Evolutionary conservation across 2,888 invertebrate genomes (phyloP).

Genomic region (Iphiclides podalirius): DNA sequence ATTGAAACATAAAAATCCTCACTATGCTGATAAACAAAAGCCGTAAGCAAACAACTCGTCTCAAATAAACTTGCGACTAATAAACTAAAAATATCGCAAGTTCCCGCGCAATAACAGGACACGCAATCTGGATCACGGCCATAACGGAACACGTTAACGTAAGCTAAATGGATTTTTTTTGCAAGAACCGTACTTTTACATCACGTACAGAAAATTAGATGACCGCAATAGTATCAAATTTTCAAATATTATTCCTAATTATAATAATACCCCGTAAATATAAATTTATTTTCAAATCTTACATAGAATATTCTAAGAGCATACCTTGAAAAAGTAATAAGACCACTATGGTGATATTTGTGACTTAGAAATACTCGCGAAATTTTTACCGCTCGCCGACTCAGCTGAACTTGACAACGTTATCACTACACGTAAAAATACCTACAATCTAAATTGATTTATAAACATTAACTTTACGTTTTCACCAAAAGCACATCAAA

Average conservation of each 20-base stretch:
- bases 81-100: conserved; percentile 73
- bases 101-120: conserved; percentile 75
- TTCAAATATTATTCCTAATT: conserved; percentile 3
- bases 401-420: conserved; percentile 77
- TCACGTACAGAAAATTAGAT: conserved; percentile 13
- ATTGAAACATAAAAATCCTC: conserved; percentile 23
- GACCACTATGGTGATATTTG: conserved; percentile 70
- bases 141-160: conserved; percentile 49
- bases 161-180: conserved; percentile 41
- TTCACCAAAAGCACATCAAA: conserved; percentile 17
- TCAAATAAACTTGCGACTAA: conserved; percentile 55
- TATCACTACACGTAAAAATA: conserved; percentile 51
- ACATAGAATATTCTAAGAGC: conserved; percentile 56
- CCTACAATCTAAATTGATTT: conserved; percentile 24
- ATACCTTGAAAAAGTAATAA: conserved; percentile 68
- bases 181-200: conserved; percentile 27
- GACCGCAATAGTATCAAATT: conserved; percentile 8
- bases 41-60: conserved; percentile 47
- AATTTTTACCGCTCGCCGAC: conserved; percentile 74
- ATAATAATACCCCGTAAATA: conserved; percentile 9
- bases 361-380: conserved; percentile 66
- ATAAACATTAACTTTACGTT: conserved; percentile 24
- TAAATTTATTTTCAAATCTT: conserved; percentile 15
- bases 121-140: conserved; percentile 78
- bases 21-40: conserved; percentile 41